These are phyloP conservation scores for Xyrauchen texanus DNA, from an alignment of 2,113 vertebrate genomes.

Conservation along the genomic window DNA sequence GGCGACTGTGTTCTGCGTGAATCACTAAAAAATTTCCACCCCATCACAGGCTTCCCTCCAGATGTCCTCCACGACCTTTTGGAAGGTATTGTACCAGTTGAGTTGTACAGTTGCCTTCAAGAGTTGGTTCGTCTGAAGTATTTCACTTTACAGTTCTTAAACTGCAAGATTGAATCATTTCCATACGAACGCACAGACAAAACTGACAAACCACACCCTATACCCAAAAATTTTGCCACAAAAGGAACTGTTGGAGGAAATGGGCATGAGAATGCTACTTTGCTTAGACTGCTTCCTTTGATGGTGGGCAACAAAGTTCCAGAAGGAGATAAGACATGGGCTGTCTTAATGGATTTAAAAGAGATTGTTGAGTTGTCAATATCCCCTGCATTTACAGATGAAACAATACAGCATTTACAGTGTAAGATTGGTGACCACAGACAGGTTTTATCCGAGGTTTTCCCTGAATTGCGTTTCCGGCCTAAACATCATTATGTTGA, in stretches of 20 bases:
- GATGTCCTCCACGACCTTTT: too few species aligned
- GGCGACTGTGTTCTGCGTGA: too few species aligned
- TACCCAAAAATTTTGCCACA: constrained; percentile 3
- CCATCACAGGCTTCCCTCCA: too few species aligned
- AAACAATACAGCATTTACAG: neutral
- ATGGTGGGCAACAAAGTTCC: constrained; percentile 5
- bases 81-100: constrained; percentile 32
- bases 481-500: neutral
- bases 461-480: neutral
- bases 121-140: constrained; percentile 8
- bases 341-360: constrained; percentile 32
- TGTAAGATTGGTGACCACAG: constrained; percentile 14
- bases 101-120: constrained; percentile 12
- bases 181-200: constrained; percentile 40
- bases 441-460: neutral
- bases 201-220: constrained; percentile 1
- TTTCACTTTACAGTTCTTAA: constrained; percentile 26
- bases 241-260: constrained; percentile 25
- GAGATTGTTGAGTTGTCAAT: neutral
- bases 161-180: constrained; percentile 23
- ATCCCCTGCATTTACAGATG: neutral
- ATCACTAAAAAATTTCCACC: too few species aligned
- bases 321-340: constrained; percentile 24
- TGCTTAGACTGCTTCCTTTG: constrained; percentile 12
- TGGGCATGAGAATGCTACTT: constrained; percentile 16